Evolutionary conservation across 2,113 vertebrate species (phyloP), one percentile per base, ranked within the genome.

Genomic region (Datnioides undecimradiatus): DNA sequence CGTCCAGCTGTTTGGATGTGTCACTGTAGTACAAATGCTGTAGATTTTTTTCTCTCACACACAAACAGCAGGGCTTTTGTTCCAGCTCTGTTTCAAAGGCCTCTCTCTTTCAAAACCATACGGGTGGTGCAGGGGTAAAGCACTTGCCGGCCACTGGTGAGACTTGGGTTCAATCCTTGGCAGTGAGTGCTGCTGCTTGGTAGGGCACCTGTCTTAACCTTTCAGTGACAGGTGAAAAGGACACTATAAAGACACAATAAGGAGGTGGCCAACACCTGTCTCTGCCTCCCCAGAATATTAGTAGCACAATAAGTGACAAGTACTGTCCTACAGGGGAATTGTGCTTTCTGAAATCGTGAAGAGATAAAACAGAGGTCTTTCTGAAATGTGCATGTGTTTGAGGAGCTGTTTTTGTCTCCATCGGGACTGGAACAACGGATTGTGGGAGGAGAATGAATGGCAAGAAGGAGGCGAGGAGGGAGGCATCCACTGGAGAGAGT

Each of bases 1-100:
- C 23, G 5, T 87, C 79, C 84, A 90, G 89, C 85, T 90, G 90
- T 89, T 88, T 85, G 82, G 79, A 88, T 88, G 79, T 86, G 84
- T 87, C 88, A 88, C 67, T 76, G 48, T 29, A 33, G 76, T 77
- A 83, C 85, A 64, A 79, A 74, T 79, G 80, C 84, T 67, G 63
- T 82, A 66, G 70, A 82, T 86, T 80, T 55, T 55, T 80, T 34
- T 66, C 45, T 45, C 69, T 49, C 33, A 4, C 71, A 63, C 74
- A 73, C 76, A 87, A 85, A 88, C 90, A 91, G 75, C 52, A 34
- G 70, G 54, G 40, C 73, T 82, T 89, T 92, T 93, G 89, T 91
- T 91, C 82, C 60, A 40, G 52, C 17, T 75, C 43, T 36, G 10
- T 91, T 82, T 86, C 88, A 90, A 90, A 90, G 80, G 52, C 68